Evolutionary conservation across 2,797 vertebrate genomes (phyloP), one percentile per base, ranked within the genome.

Genomic region (Glyptemys insculpta): DNA sequence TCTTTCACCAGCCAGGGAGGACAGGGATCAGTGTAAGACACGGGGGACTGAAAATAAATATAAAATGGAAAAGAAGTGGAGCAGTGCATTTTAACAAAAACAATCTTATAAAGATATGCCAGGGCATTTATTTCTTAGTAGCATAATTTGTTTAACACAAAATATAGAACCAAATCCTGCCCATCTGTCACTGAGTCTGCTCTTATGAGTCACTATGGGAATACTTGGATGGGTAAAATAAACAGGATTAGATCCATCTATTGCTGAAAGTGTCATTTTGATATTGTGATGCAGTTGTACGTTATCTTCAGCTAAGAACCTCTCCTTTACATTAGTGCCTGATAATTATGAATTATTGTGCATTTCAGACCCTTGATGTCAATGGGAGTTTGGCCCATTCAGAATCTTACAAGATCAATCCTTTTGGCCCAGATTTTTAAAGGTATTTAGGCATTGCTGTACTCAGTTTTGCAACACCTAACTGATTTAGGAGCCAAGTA

Each of bases 331-430:
- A 91, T 85, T 82, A 87, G 85, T 53, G 88, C 74, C 72, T 91
- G 92, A 44, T 57, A 90, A 82, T 82, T 95, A 94, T 37, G 86
- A 93, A 84, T 91, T 95, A 91, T 82, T 87, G 90, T 95, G 93
- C 88, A 95, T 91, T 94, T 92, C 29, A 95, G 89, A 93, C 41
- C 81, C 72, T n/a, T 90, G 79, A 93, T 95, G 95, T 90, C 88
- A 95, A 82, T 80, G 49, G 41, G 86, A 93, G 83, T 6, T 1
- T 94, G 95, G 89, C 82, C 80, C 87, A 52, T 79, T 44, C 21
- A 87, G 31, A 82, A 94, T 91, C 88, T 59, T 91, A 92, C 37
- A 83, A 91, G 87, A 49, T 37, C 89, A 91, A 18, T 93, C 87
- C 80, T 57, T 62, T 62, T 34, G 59, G 31, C 59, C 14, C 31